These are phyloP conservation scores for Drosophila phalerata DNA, from an alignment of 2,888 invertebrate genomes.

Conservation along the genomic window DNA sequence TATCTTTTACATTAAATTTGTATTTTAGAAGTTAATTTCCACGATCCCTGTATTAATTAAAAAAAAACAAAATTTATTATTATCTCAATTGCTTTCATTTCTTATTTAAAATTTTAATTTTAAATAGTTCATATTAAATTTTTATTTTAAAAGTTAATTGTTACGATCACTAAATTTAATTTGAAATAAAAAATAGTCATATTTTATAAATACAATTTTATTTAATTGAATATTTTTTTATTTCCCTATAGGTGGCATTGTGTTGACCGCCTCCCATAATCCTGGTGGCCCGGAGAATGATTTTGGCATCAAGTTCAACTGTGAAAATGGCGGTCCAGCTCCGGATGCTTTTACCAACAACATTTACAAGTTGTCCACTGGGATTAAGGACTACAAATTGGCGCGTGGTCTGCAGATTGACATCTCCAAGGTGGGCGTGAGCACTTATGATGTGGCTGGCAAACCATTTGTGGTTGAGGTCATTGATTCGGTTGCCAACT, in stretches of 20 bases:
- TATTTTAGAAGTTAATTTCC: too few species aligned
- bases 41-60: too few species aligned
- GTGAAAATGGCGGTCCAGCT: conserved; percentile 98
- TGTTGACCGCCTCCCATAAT: conserved; percentile 99
- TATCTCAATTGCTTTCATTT: too few species aligned
- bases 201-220: neutral
- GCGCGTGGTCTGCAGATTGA: conserved; percentile 92
- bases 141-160: too few species aligned
- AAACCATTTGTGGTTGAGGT: conserved; percentile 93
- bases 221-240: neutral
- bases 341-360: conserved; percentile 95
- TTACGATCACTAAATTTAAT: too few species aligned
- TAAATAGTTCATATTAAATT: too few species aligned
- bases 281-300: conserved; percentile 99
- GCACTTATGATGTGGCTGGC: conserved; percentile 87
- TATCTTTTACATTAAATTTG: too few species aligned
- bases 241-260: conserved; percentile 92
- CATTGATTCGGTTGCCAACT: conserved; percentile 95
- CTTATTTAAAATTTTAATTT: too few species aligned
- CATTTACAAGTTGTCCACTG: conserved; percentile 93
- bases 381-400: conserved; percentile 92
- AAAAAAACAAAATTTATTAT: too few species aligned
- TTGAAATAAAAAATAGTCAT: too few species aligned
- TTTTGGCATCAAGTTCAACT: conserved; percentile 99
- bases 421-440: conserved; percentile 90